A percentile compares a stretch with the other conserved stretches of the same genome.
Conservation (phyloP, 2,113 vertebrate species). For the Caranx melampygus region DNA sequence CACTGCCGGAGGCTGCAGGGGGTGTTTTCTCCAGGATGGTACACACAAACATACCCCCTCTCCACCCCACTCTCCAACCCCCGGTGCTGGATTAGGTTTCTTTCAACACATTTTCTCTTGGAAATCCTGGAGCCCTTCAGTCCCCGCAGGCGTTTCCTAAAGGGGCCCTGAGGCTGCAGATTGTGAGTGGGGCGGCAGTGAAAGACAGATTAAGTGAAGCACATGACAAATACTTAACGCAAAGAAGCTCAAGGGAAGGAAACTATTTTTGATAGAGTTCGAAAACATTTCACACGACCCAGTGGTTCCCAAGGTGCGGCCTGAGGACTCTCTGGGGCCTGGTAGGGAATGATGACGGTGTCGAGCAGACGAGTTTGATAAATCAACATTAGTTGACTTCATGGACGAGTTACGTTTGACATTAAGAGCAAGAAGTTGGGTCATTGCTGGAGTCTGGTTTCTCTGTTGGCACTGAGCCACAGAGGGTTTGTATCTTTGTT, state of each 20-base stretch:
- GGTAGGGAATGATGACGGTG: neutral
- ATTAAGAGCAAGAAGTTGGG: too few relatives aligned
- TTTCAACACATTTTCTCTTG: slow-evolving; percentile 53
- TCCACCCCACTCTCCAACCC: neutral
- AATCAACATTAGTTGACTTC: neutral
- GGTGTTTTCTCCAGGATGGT: slow-evolving; percentile 1
- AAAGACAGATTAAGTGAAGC: slow-evolving; percentile 4
- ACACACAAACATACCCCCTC: neutral
- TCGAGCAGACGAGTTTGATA: neutral
- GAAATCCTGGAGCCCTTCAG: slow-evolving; percentile 45
- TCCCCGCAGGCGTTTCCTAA: slow-evolving; percentile 51
- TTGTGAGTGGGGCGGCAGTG: neutral
- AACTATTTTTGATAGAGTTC: slow-evolving; percentile 21
- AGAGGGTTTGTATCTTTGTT: neutral
- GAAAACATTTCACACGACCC: slow-evolving; percentile 48
- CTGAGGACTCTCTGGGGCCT: neutral
- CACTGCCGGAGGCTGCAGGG: slow-evolving; percentile 21
- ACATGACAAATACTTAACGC: slow-evolving; percentile 17
- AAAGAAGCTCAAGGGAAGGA: slow-evolving; percentile 1
- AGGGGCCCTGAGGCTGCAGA: neutral
- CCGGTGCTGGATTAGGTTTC: slow-evolving; percentile 55
- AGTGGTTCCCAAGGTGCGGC: neutral
- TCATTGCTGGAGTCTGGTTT: too few relatives aligned
- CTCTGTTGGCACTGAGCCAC: too few relatives aligned
- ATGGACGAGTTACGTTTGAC: neutral